Evolutionary conservation across 35 echinoderm and acorn worm genomes (phyloP), one percentile per base, ranked within the genome.

Genomic region (Apostichopus parvimensis): DNA sequence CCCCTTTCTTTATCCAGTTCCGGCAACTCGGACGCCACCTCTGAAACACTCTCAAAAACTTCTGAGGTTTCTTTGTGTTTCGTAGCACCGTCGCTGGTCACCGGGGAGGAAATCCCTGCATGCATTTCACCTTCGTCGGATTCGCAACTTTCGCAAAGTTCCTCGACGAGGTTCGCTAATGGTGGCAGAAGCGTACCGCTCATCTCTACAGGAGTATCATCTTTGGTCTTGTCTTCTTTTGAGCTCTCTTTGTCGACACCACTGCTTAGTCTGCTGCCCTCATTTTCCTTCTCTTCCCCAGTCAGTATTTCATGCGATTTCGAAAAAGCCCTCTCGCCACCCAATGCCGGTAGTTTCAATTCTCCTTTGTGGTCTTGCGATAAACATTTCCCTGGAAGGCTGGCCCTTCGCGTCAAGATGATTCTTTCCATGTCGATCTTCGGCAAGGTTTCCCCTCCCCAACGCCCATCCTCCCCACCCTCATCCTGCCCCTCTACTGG

Each of bases 281-380:
- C 71, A 1, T 1, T 13, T 1, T 75, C 71, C 71, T 75, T 18
- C 71, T 0, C 1, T 5, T 83, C 15, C 15, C 13, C 45, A 11
- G 53, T 53, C 56, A 56, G 52, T 8, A 83, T 55, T 56, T 83
- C 80, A 54, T 56, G 53, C 8, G 80, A 83, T 53, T 83, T 83
- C 5, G 52, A 83, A 56, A 54, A 15, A 34, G 53, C 17, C 56
- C 53, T 53, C 11, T 83, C 80, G 56, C 15, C 56, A n/a, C 10
- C 8, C 56, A 83, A 17, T 56, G 80, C 55, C 5, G 80, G 80
- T 18, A 83, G 17, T 15, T 83, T 83, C 8, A 83, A 83, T 83
- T 83, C 80, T 15, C 80, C 80, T 18, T 58, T 21, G 10, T 10
- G 5, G 7, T 52, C 56, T 56, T 21, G 8, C 53, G 54, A 83